These are phyloP conservation scores for Druceiella hillmani DNA, from an alignment of 2,888 invertebrate genomes.

Conservation along the genomic window DNA sequence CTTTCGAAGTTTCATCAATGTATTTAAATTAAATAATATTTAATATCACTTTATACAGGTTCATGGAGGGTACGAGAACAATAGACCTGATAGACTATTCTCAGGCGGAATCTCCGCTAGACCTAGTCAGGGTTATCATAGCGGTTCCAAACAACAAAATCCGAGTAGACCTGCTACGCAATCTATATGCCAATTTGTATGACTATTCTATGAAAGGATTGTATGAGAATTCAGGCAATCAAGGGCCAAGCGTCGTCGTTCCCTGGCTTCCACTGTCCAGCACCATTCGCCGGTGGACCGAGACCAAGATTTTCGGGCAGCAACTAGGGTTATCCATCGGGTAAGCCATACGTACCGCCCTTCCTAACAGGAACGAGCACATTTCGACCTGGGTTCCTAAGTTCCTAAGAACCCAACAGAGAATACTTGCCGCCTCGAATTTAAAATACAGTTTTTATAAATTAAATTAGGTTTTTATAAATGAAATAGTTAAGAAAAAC, in stretches of 20 bases:
- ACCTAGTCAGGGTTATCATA: slow-evolving; percentile 29
- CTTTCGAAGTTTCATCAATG: no score
- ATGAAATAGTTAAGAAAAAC: no score
- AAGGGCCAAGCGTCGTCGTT: slow-evolving; percentile 28
- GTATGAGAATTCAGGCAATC: slow-evolving; percentile 22
- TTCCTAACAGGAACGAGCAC: slow-evolving; percentile 34
- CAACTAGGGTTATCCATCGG: slow-evolving; percentile 48
- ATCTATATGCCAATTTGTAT: slow-evolving; percentile 75
- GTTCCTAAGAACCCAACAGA: slow-evolving; percentile 58
- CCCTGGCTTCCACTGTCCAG: slow-evolving; percentile 25
- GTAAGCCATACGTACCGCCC: slow-evolving; percentile 44
- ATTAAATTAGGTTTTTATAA: no score
- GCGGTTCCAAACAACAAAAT: slow-evolving; percentile 30
- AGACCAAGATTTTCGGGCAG: slow-evolving; percentile 18
- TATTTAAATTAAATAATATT: no score
- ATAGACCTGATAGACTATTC: slow-evolving; percentile 60
- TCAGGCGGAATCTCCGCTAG: slow-evolving; percentile 33
- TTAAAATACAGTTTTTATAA: no score
- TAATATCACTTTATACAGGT: no score
- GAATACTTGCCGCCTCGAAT: slow-evolving; percentile 73
- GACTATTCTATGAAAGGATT: slow-evolving; percentile 61
- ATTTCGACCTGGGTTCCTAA: slow-evolving; percentile 36
- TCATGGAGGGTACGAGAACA: slow-evolving; percentile 73
- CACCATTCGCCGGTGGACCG: slow-evolving; percentile 16
- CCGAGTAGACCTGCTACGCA: slow-evolving; percentile 32